Base-by-base conservation (phyloP, 1,140 invertebrate species). In the Lycorma delicatula region DNA sequence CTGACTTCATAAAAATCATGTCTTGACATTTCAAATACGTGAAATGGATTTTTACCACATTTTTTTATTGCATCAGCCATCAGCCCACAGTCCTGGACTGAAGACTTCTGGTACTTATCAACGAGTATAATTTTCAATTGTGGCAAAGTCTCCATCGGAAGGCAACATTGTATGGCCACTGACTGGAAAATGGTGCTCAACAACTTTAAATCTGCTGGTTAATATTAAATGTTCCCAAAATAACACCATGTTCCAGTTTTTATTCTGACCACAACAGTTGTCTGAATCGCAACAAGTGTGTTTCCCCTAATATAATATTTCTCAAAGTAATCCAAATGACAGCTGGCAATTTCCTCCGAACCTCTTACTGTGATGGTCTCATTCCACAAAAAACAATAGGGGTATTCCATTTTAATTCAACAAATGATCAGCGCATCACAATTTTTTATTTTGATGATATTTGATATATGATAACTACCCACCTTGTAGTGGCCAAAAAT, bases 371-470 rank as follows among this genome's bases (percentile, higher is more conserved):
- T 60, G 25, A 48, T 54, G 0, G 41, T 44, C 46, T 64, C 58
- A 46, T 64, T 49, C 56, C 63, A 62, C 26, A 64, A 28, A 59
- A 54, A 62, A 58, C 62, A 60, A n/a, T n/a, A n/a, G n/a, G n/a
- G n/a, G n/a, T n/a, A n/a, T n/a, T n/a, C n/a, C n/a, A n/a, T n/a
- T n/a, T n/a, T n/a, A n/a, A n/a, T n/a, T n/a, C n/a, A n/a, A n/a
- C n/a, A n/a, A n/a, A n/a, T n/a, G n/a, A n/a, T n/a, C n/a, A n/a
- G n/a, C n/a, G n/a, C n/a, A n/a, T n/a, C n/a, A n/a, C n/a, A n/a
- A n/a, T n/a, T n/a, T n/a, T n/a, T n/a, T n/a, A n/a, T n/a, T n/a
- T n/a, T n/a, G n/a, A n/a, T n/a, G n/a, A n/a, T n/a, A n/a, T n/a
- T n/a, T n/a, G n/a, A n/a, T n/a, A n/a, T n/a, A n/a, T n/a, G n/a